Base-by-base conservation (phyloP, 92 coral and sea anemone species). In the Isaurus tuberculatus region DNA sequence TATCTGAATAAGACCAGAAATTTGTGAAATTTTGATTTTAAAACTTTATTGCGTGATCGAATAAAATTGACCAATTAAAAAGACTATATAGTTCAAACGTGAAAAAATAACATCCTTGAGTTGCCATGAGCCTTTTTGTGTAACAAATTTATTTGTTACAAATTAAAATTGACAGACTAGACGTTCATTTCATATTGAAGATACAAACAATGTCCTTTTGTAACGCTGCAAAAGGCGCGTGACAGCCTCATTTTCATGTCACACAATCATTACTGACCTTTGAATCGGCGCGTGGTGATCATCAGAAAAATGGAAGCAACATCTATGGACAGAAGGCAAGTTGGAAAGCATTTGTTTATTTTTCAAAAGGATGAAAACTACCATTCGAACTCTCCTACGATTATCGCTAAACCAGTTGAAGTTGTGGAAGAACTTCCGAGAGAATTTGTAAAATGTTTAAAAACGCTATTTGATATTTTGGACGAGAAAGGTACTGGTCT, bases 391-490 rank as follows among this genome's bases (percentile, higher is more conserved):
- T 43, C 90, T 5, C 79, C 67, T 23, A 37, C 83, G 40, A 72
- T 70, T 55, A 7, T 75, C 49, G 72, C 87, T 2, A 43, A 79
- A 53, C 89, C 75, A 34, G 74, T 80, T 5, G 79, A 88, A 72
- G 90, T 87, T 11, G 58, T 79, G 34, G 91, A 94, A 64, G 98
- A 92, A 25, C 85, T 96, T 30, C 98, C 99, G 1, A 65, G 84
- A 37, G 99, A 96, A 80, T 96, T 96, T 88, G 88, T 90, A 51
- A 95, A 91, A 65, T 96, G 92, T 74, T 63, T 96, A 85, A 88
- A 87, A 87, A 83, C 94, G 17, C 73, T 96, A 29, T 96, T 96
- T 86, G 98, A 89, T 70, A 92, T 96, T 71, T 90, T 96, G 46
- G 99, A 96, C 72, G 94, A 94, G 71, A 86, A 84, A 29, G 84